Base-by-base conservation (phyloP, 2,888 invertebrate species). In the Geotrupes spiniger region DNA sequence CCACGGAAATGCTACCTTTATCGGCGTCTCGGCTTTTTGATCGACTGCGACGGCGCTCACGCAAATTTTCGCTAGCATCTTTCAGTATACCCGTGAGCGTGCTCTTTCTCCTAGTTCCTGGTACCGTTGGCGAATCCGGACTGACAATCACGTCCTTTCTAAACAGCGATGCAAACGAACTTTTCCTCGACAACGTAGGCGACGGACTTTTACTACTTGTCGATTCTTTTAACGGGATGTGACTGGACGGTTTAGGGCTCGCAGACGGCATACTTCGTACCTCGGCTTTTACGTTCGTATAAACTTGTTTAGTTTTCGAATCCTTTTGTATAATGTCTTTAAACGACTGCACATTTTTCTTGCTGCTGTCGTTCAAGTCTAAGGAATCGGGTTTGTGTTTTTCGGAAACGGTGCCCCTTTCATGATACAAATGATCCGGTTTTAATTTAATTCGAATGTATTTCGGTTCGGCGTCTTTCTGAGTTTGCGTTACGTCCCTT, bases 131-230 rank as follows among this genome's bases (percentile, higher is more conserved):
- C 1, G 82, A 81, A 57, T 83, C 83, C 1, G 82, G 82, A 48
- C 82, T 84, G 12, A 79, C 77, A 48, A 80, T 78, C 61, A 83
- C 86, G 58, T 83, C 83, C 54, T 87, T 84, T 68, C 85, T 84
- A 64, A 91, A 91, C 33, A 91, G 71, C 2, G 89, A 89, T 48
- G 87, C 85, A 65, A 90, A 89, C 25, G 89, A 90, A 60, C 87
- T 89, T 69, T 89, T 88, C 28, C 90, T 78, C 0, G 89, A 89
- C 0, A 82, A 77, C 0, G 80, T 78, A 0, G 89, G 89, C 1
- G 90, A 89, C 1, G 89, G 89, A 6, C 79, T 78, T 48, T 72
- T 63, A 52, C 68, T 66, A 50, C 65, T 62, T 36, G 62, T 49
- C 6, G 54, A 51, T 37, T 65, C 62, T 52, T 63, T 56, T 38